Conservation (phyloP, 2,888 invertebrate species). For the Eilema griseolum region DNA sequence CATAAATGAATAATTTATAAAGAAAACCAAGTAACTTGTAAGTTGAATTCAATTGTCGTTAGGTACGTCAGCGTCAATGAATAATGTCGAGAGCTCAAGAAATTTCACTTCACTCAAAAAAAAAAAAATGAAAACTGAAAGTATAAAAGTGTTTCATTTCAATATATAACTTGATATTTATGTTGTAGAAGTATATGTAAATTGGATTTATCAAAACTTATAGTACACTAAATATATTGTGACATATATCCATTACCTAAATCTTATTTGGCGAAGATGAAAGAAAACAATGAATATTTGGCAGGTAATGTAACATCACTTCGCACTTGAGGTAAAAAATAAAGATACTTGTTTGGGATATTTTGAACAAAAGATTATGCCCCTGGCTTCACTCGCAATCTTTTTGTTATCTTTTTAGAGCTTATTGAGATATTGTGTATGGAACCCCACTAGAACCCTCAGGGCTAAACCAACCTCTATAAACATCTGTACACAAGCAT, state of each 20-base stretch:
- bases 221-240: not conserved
- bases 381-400: not conserved
- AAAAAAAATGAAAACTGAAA: too few species aligned
- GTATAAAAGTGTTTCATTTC: too few species aligned
- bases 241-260: slow-evolving; percentile 27
- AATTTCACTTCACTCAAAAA: too few species aligned
- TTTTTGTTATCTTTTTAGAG: not conserved
- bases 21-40: too few species aligned
- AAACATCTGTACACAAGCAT: too few species aligned
- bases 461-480: too few species aligned
- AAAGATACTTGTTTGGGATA: not conserved
- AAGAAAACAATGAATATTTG: slow-evolving; percentile 32
- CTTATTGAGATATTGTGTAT: not conserved
- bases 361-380: not conserved
- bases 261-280: slow-evolving; percentile 35
- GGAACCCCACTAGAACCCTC: too few species aligned
- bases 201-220: not conserved
- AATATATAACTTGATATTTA: too few species aligned
- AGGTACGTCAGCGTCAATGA: too few species aligned
- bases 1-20: too few species aligned
- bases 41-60: too few species aligned
- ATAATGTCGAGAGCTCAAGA: too few species aligned
- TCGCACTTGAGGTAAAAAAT: slow-evolving; percentile 14
- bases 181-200: not conserved
- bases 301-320: slow-evolving; percentile 30